These are phyloP conservation scores for Reticulitermes speratus DNA, from an alignment of 1,140 invertebrate species.

Conservation along the genomic window DNA sequence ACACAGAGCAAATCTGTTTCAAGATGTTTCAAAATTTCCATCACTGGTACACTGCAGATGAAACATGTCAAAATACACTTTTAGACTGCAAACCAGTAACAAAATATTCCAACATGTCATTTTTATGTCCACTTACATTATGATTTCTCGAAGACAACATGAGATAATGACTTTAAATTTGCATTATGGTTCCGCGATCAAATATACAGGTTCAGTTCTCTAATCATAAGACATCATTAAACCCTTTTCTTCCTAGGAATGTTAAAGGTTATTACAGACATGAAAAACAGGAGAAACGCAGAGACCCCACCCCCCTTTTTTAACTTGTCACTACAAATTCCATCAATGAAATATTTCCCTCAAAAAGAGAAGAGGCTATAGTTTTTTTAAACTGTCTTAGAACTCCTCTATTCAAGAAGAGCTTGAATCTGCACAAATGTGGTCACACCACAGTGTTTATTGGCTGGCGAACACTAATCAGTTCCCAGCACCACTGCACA, in stretches of 20 bases:
- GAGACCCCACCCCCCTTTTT: background rate
- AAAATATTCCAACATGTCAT: slow-evolving; percentile 52
- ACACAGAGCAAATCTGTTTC: slow-evolving; percentile 50
- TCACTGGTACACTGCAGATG: slow-evolving; percentile 9
- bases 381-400: slow-evolving; percentile 24
- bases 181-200: slow-evolving; percentile 26
- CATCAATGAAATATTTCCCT: slow-evolving; percentile 31
- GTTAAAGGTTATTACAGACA: slow-evolving; percentile 34
- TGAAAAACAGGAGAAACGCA: slow-evolving; percentile 33
- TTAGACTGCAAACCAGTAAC: slow-evolving; percentile 54
- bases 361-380: slow-evolving; percentile 32
- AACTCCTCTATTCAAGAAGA: slow-evolving; percentile 10
- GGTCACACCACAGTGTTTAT: slow-evolving; percentile 27
- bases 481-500: slow-evolving; percentile 21
- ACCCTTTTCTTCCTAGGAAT: slow-evolving; percentile 30
- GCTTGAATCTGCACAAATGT: slow-evolving; percentile 26
- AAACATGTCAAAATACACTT: slow-evolving; percentile 50
- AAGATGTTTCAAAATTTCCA: slow-evolving; percentile 40
- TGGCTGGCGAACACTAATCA: background rate
- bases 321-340: slow-evolving; percentile 7
- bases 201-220: slow-evolving; percentile 19
- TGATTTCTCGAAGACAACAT: slow-evolving; percentile 26
- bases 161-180: slow-evolving; percentile 23
- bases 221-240: slow-evolving; percentile 19
- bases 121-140: slow-evolving; percentile 50